Conservation (phyloP, 2,797 vertebrate genomes). For the Hypotaenidia okinawae region DNA sequence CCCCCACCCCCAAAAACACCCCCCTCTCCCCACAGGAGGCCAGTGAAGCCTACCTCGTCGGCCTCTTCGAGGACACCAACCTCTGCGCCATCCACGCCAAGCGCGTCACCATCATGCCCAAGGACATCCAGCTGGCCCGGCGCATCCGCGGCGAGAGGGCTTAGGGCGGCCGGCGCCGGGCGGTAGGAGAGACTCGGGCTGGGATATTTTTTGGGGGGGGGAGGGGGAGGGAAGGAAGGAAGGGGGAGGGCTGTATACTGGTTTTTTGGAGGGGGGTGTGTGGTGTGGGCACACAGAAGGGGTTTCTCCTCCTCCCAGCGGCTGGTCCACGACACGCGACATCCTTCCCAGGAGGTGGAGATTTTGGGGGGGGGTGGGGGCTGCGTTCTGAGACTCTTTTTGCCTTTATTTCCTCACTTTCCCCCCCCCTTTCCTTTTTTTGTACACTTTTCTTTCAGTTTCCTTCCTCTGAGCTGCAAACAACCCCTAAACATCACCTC, state of each 20-base stretch:
- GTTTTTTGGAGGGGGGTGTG: too few relatives aligned
- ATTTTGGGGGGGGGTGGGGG: too few relatives aligned
- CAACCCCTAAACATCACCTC: too few relatives aligned
- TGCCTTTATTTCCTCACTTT: neutral
- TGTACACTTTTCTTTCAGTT: neutral
- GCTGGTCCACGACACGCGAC: neutral
- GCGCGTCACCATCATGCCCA: conserved; percentile 94
- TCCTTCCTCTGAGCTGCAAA: neutral
- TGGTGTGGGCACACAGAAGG: neutral
- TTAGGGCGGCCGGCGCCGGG: neutral
- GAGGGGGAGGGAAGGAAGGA: too few relatives aligned
- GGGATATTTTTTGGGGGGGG: neutral
- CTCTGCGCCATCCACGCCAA: conserved; percentile 91
- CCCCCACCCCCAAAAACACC: too few relatives aligned
- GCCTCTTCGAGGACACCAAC: conserved; percentile 79
- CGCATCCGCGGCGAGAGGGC: conserved; percentile 60
- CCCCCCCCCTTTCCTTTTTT: neutral
- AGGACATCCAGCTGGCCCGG: conserved; percentile 92
- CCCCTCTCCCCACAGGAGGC: too few relatives aligned
- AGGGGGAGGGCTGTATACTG: too few relatives aligned
- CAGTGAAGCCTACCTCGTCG: too few relatives aligned
- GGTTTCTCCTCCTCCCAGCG: neutral
- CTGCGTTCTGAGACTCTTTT: neutral
- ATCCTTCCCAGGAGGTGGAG: neutral
- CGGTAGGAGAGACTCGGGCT: neutral